Base-by-base conservation (phyloP, 2,888 invertebrate species). In the Rhagonycha fulva region DNA sequence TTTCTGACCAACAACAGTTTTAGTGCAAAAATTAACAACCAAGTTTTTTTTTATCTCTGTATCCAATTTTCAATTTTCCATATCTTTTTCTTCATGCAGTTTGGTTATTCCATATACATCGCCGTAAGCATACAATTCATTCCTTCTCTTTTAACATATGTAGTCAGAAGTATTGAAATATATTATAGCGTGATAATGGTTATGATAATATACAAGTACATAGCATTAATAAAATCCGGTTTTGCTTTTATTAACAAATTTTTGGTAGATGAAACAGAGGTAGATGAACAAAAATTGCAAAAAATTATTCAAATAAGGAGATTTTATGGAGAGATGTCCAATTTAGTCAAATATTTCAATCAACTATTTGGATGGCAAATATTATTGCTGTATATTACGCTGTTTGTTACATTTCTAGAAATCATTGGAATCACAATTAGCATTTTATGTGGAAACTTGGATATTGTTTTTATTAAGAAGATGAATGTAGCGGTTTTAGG, bases 131-230 rank as follows among this genome's bases (percentile, higher is more conserved):
- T 47, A 7, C 2, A n/a, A n/a, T 7, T 5, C 3, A 0, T 23
- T 2, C 4, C 7, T 19, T 10, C 24, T 23, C 47, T 32, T 24
- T 9, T 12, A 9, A 71, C 4, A 11, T 71, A 66, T n/a, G 2
- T 12, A n/a, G 11, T 47, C 32, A 71, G 24, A 47, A 10, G 9
- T 30, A 1, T 71, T 9, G 7, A n/a, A 14, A 4, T 61, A 11
- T 66, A 71, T 14, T 24, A n/a, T 9, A 68, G 61, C 23, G 32
- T 61, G 60, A 68, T 72, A 28, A 60, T 68, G 14, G 72, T 72
- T 28, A 14, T 72, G 28, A 10, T 72, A 24, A 68, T 72, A 9
- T 68, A 68, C 24, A 72, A 68, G 11, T 68, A 47, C 14, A n/a
- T n/a, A 5, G 14, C 12, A 9, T 14, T 24, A 4, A 4, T 72